These are phyloP conservation scores for Trichonephila clavipes DNA, from an alignment of 1,140 invertebrate genomes.

Conservation along the genomic window DNA sequence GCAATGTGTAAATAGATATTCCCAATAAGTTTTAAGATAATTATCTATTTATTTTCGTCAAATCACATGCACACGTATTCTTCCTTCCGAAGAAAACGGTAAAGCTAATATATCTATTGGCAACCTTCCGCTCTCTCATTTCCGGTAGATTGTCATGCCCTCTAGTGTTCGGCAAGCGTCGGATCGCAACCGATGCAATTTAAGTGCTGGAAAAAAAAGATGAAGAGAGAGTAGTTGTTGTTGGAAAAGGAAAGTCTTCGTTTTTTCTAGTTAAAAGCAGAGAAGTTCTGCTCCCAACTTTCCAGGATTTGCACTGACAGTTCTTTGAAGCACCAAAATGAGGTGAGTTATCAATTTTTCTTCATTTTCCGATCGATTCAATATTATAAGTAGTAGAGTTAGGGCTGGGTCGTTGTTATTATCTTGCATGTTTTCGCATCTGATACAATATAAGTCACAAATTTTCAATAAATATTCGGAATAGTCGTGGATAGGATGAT, in stretches of 20 bases:
- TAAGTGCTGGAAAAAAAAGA: conserved; percentile 52
- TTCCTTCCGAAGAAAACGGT: not conserved
- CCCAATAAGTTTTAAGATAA: not conserved
- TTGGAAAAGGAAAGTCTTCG: not conserved
- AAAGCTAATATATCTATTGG: not conserved
- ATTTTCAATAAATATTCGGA: not conserved
- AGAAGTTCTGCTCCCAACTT: conserved; percentile 19
- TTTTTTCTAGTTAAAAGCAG: conserved; percentile 23
- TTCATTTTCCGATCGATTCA: not conserved
- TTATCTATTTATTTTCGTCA: not conserved
- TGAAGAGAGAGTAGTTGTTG: conserved; percentile 63
- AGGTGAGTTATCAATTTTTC: conserved; percentile 25
- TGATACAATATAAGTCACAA: not conserved
- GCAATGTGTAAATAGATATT: not conserved
- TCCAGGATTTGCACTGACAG: not conserved
- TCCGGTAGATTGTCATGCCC: conserved; percentile 54
- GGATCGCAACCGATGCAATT: conserved; percentile 17
- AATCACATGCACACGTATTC: conserved; percentile 27
- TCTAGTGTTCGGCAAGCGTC: conserved; percentile 53
- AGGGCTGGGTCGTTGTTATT: conserved; percentile 61
- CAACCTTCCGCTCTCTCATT: conserved; percentile 39
- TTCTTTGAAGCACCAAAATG: conserved; percentile 27
- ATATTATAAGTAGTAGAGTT: not conserved
- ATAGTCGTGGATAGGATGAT: not conserved
- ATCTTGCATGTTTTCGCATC: conserved; percentile 1